Conservation (phyloP, 2,113 vertebrate species). For the Tetraodon nigroviridis region DNA sequence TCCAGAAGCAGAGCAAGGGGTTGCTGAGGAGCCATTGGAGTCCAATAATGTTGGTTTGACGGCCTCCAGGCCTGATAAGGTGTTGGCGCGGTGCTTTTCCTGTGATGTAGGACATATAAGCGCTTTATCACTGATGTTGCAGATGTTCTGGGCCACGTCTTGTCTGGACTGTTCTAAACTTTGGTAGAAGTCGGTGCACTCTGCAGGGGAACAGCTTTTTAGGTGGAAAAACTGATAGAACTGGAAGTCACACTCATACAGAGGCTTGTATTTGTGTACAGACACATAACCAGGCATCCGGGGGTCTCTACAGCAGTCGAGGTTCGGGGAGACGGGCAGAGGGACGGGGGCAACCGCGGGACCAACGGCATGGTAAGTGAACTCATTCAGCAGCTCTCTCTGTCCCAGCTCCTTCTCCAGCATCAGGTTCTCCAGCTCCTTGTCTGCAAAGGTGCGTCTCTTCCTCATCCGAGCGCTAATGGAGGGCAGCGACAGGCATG, state of each 20-base stretch:
- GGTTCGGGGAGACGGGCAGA: conserved; percentile 29
- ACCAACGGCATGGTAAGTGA: conserved; percentile 32
- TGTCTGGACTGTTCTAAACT: conserved; percentile 23
- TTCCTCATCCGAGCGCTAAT: conserved; percentile 74
- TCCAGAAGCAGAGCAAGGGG: conserved; percentile 31
- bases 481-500: conserved; percentile 38
- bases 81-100: conserved; percentile 19
- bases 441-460: conserved; percentile 70
- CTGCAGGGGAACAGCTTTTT: conserved; percentile 34
- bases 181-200: conserved; percentile 29
- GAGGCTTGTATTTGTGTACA: conserved; percentile 58
- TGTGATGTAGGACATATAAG: conserved; percentile 8
- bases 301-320: conserved; percentile 55
- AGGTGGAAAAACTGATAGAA: conserved; percentile 53
- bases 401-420: conserved; percentile 68
- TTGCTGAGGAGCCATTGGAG: conserved; percentile 10
- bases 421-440: conserved; percentile 76
- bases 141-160: conserved; percentile 26
- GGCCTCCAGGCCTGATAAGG: conserved; percentile 13
- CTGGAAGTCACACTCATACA: conserved; percentile 66
- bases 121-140: background rate
- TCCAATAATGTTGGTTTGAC: conserved; percentile 33
- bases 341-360: conserved; percentile 44
- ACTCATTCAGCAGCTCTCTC: conserved; percentile 58
- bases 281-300: conserved; percentile 45